Percentiles rank a stretch among this genome's conserved stretches.
phyloP scores from a whole-genome alignment of 2,888 invertebrate species.

The Mystacides longicornis region DNA sequence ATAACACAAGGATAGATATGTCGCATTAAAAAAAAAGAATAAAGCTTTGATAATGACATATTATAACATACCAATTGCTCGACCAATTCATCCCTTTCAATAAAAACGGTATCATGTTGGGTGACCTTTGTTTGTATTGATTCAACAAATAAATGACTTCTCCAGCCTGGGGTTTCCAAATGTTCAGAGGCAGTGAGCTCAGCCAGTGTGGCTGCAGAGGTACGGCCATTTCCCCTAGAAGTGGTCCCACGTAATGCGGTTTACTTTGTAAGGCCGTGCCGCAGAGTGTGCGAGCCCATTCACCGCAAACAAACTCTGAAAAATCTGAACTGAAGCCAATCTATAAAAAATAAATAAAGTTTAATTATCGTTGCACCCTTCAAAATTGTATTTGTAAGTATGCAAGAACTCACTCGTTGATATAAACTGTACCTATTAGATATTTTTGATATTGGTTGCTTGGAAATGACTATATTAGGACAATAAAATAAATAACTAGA shows the following conservation, averaged over 20 bases:
- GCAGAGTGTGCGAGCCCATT: constrained; percentile 23
- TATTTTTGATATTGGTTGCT: no score
- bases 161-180: constrained; percentile 36
- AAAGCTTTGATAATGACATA: not conserved
- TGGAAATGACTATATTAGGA: no score
- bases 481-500: no score
- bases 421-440: no score
- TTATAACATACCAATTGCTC: constrained; percentile 29
- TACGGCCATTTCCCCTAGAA: constrained; percentile 12
- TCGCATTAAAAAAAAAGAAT: not conserved
- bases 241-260: constrained; percentile 15
- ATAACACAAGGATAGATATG: not conserved
- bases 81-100: constrained; percentile 37
- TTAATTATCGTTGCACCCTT: no score
- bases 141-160: constrained; percentile 34
- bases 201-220: constrained; percentile 15
- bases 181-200: constrained; percentile 30
- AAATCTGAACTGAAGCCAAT: constrained; percentile 24
- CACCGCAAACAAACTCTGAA: constrained; percentile 22
- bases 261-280: constrained; percentile 13
- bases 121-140: constrained; percentile 36
- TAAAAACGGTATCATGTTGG: constrained; percentile 33
- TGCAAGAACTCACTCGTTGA: no score
- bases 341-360: constrained; percentile 14
- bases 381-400: no score